Conservation (phyloP, 2,113 vertebrate genomes). For the Campylomormyrus numenius region DNA sequence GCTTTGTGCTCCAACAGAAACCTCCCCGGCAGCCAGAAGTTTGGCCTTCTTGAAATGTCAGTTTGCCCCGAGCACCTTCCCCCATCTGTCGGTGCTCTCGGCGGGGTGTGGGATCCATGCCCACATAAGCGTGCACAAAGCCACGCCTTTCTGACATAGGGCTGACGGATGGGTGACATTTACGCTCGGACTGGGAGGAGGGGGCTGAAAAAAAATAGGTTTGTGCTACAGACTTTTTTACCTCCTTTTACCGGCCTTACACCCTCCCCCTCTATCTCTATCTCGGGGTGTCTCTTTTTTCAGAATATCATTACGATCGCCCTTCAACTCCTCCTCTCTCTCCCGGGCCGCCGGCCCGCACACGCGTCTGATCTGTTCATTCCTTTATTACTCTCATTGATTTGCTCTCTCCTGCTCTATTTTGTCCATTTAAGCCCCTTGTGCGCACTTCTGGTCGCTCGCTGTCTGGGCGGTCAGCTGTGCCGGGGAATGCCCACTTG, state of each 20-base stretch:
- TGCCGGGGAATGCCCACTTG: neutral
- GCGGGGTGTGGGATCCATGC: neutral
- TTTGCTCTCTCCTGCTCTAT: neutral
- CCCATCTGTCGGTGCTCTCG: slow-evolving; percentile 8
- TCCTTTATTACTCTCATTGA: neutral
- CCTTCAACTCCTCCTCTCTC: neutral
- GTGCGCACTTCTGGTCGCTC: neutral
- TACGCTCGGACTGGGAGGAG: neutral
- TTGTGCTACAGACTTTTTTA: neutral
- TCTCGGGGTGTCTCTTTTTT: neutral
- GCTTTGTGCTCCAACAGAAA: neutral
- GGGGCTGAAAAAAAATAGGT: neutral
- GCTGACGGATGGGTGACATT: slow-evolving; percentile 1
- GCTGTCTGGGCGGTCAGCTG: neutral
- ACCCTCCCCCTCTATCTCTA: neutral
- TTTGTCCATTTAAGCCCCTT: neutral
- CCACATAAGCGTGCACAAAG: neutral
- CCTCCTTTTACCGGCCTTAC: neutral
- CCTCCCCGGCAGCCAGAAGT: neutral
- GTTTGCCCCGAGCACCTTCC: slow-evolving; percentile 1
- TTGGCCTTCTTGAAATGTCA: slow-evolving; percentile 16
- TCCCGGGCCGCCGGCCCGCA: neutral
- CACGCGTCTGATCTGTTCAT: neutral
- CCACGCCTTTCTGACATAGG: neutral
- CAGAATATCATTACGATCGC: neutral